phyloP scores from a whole-genome alignment of 2,113 vertebrate species.

The Aldabrachelys gigantea region DNA sequence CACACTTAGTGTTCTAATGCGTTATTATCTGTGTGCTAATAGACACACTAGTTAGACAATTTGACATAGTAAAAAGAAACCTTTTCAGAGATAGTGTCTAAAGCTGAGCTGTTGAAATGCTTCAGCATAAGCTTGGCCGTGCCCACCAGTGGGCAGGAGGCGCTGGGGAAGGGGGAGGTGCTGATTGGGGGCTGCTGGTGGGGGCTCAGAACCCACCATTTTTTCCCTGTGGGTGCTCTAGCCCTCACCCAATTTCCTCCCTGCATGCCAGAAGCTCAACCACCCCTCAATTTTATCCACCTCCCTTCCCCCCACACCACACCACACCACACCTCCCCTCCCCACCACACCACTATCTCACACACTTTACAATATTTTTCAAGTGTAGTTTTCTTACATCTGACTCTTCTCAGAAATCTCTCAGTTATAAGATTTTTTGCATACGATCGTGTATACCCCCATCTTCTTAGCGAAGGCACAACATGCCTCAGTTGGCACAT shows the following conservation, averaged over 20 bases:
- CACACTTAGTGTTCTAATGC: constrained; percentile 30
- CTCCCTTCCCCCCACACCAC: not conserved
- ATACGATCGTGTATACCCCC: not conserved
- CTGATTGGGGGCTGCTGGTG: too few relatives aligned
- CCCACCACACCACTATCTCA: not conserved
- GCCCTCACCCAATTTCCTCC: not conserved
- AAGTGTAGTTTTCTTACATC: constrained; percentile 1
- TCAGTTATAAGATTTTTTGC: constrained; percentile 27
- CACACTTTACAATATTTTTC: not conserved
- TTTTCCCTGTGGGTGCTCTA: too few relatives aligned
- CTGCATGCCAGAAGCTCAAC: constrained; percentile 6
- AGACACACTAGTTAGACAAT: constrained; percentile 41
- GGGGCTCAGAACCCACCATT: too few relatives aligned
- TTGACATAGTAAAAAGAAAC: not conserved
- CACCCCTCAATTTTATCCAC: not conserved
- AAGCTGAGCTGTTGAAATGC: not conserved
- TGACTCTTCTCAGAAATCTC: constrained; percentile 21
- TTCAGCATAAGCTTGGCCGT: not conserved
- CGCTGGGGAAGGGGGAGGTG: too few relatives aligned
- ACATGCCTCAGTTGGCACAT: too few relatives aligned
- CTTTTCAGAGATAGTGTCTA: not conserved
- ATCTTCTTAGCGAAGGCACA: too few relatives aligned
- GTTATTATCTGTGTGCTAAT: constrained; percentile 41
- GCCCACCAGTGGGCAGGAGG: too few relatives aligned
- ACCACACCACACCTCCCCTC: not conserved